Percentiles rank a stretch among this genome's conserved stretches.
Evolutionary conservation across 2,113 vertebrate species (phyloP).

Genomic region (Leiothrix lutea): DNA sequence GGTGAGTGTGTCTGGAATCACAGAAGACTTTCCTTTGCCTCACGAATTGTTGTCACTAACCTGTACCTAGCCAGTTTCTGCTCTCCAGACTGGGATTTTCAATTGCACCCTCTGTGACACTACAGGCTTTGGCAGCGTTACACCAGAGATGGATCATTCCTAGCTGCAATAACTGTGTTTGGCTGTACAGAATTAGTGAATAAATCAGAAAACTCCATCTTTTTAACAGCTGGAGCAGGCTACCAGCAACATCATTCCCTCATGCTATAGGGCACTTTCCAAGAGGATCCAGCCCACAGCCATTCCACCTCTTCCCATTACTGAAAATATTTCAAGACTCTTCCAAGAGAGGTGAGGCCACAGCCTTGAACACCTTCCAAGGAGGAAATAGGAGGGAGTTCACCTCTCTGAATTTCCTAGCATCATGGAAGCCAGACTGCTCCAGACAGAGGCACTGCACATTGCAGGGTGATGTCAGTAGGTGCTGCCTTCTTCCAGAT

Average conservation of each 20-base stretch:
- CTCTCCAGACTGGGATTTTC: background rate
- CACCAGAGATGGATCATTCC: background rate
- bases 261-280: background rate
- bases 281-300: background rate
- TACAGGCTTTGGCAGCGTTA: background rate
- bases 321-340: conserved; percentile 8
- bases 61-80: rapidly evolving
- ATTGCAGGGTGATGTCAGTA: conserved; percentile 18
- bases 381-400: conserved; percentile 53
- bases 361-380: conserved; percentile 52
- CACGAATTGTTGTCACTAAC: background rate
- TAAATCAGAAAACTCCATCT: background rate
- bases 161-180: background rate
- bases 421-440: background rate
- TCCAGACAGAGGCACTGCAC: background rate
- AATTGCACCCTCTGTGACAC: background rate
- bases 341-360: conserved; percentile 52
- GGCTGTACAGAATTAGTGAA: background rate
- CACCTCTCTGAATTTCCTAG: conserved; percentile 37
- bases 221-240: background rate
- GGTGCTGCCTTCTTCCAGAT: conserved; percentile 14
- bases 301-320: background rate
- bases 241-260: background rate
- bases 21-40: background rate
- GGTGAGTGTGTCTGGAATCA: background rate